A percentile compares a stretch with the other conserved stretches of the same genome.
phyloP scores from a whole-genome alignment of 2,797 vertebrate species.

The Parauchenoglanis punctatus region DNA sequence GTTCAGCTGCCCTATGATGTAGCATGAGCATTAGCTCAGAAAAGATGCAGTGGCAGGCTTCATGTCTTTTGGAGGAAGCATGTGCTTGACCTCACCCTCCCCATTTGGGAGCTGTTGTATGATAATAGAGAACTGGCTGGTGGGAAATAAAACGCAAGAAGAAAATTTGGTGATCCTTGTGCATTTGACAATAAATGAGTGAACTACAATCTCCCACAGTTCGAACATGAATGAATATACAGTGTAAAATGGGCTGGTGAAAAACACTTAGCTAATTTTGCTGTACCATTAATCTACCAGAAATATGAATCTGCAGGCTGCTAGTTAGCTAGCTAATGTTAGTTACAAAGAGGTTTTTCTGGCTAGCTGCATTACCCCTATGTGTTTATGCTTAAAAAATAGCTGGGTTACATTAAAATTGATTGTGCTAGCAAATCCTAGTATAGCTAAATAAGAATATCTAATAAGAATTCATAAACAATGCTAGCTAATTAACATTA shows the following conservation, averaged over 20 bases:
- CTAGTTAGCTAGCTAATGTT: background rate
- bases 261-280: background rate
- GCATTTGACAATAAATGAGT: background rate
- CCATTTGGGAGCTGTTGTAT: background rate
- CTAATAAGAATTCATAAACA: background rate
- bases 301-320: background rate
- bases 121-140: background rate
- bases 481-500: background rate
- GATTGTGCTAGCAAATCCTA: background rate
- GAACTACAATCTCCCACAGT: background rate
- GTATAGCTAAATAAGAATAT: background rate
- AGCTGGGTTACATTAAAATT: background rate
- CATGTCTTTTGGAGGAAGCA: background rate
- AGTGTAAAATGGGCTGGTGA: background rate
- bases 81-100: background rate
- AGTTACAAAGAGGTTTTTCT: background rate
- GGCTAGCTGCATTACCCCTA: background rate
- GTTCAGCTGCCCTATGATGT: background rate
- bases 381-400: background rate
- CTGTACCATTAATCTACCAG: background rate
- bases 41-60: background rate
- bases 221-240: background rate
- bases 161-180: background rate
- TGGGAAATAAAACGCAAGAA: too few species aligned
- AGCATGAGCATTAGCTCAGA: background rate